Evolutionary conservation across 1,140 invertebrate species (phyloP).

Genomic region (Melanaphis sacchari): DNA sequence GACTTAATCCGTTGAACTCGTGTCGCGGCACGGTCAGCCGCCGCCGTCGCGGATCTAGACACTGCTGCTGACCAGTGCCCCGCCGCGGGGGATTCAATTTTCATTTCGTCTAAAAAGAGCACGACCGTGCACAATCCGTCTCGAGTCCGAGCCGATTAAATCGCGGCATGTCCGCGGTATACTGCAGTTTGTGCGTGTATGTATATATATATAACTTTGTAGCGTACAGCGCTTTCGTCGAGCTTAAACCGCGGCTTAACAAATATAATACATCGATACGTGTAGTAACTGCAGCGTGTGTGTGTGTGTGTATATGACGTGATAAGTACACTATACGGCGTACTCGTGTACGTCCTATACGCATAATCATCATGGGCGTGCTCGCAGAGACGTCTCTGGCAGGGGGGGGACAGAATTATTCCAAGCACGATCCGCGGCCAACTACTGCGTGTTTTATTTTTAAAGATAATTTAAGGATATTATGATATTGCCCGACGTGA

Average conservation of each 20-base stretch:
- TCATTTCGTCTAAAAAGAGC: not conserved
- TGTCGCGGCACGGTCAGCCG: not conserved
- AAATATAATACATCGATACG: not conserved
- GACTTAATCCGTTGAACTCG: slow-evolving; percentile 46
- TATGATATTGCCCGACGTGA: no score
- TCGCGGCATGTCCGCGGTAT: not conserved
- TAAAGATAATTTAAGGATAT: no score
- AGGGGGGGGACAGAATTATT: no score
- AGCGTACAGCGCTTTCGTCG: not conserved
- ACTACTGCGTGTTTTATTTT: no score
- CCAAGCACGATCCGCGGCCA: no score
- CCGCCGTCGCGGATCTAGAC: not conserved
- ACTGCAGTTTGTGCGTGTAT: not conserved
- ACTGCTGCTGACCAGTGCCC: not conserved
- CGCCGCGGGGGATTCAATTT: not conserved
- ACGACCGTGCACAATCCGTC: not conserved
- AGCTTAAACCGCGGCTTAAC: not conserved
- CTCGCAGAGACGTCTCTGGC: no score
- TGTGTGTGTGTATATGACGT: not conserved
- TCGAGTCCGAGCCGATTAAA: not conserved
- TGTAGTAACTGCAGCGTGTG: not conserved
- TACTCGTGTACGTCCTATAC: no score
- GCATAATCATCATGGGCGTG: no score
- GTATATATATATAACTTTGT: not conserved
- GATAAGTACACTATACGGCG: no score